Base-by-base conservation (phyloP, 2,113 vertebrate species). In the Thamnaconus septentrionalis region DNA sequence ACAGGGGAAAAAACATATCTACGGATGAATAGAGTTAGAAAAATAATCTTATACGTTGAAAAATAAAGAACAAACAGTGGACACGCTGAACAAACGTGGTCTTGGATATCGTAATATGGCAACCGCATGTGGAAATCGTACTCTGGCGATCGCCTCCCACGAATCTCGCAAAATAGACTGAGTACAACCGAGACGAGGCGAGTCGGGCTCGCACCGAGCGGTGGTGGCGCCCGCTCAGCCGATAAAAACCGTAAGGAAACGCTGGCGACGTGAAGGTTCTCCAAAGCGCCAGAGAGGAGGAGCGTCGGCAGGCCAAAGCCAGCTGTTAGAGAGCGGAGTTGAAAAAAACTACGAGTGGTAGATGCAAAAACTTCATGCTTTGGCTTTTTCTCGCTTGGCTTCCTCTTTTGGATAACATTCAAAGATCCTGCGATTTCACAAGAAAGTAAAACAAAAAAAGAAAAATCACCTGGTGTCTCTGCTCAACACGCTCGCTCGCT, bases 311-410 rank as follows among this genome's bases (percentile, higher is more conserved):
- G 18, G 18, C 18, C 18, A 31, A 31, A 31, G 18, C 18, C 18
- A 31, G 18, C 18, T 31, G 18, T 31, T 2, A 31, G 18, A 31
- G 18, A 2, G 18, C 2, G 18, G 18, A 31, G 18, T 31, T 31
- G 18, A 31, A 31, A 31, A 31, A 31, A 31, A 31, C 18, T 31
- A 31, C 18, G 18, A 1, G 18, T 71, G 82, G n/a, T 77, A 77
- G 52, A 87, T 87, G 79, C 86, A 85, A 5, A n/a, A 83, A 89
- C 71, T 31, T 84, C 88, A 89, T 91, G 90, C 90, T 90, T 91
- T 91, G 88, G 86, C 86, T 86, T 87, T 31, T 58, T 78, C 72
- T 77, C 64, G 80, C 73, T 84, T 60, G 54, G 61, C 81, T 69
- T 74, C 70, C 71, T 75, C 46, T 82, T 85, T 81, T 82, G 66